phyloP scores from a whole-genome alignment of 2,888 invertebrate species.

The Cerceris ruficornis region DNA sequence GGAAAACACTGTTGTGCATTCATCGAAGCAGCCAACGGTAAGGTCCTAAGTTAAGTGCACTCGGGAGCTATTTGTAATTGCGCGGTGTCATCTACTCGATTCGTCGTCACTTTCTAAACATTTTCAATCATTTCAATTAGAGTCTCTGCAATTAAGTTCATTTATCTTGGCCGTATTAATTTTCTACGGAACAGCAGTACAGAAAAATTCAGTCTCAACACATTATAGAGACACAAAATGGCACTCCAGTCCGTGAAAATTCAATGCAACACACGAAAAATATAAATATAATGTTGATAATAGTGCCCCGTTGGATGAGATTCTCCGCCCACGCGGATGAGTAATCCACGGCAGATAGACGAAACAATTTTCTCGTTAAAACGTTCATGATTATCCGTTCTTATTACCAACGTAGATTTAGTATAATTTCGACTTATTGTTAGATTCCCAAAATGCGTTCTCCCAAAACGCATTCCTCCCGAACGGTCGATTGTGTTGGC shows the following conservation, averaged over 20 bases:
- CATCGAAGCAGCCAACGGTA: constrained; percentile 28
- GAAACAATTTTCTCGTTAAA: constrained; percentile 50
- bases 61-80: constrained; percentile 16
- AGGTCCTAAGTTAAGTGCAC: not conserved
- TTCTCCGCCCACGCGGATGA: constrained; percentile 50
- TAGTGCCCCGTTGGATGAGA: constrained; percentile 35
- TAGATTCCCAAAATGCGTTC: too few relatives aligned
- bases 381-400: constrained; percentile 39
- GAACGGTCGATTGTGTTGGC: not conserved
- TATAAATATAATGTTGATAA: constrained; percentile 41
- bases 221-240: not conserved
- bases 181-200: too few relatives aligned
- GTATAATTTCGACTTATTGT: too few relatives aligned
- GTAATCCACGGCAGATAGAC: constrained; percentile 42
- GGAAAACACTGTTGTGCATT: constrained; percentile 47
- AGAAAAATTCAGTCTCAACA: too few relatives aligned
- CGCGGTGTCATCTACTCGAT: not conserved
- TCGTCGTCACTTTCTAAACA: not conserved
- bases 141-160: too few relatives aligned
- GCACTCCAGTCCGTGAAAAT: not conserved
- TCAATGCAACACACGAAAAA: constrained; percentile 30
- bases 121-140: too few relatives aligned
- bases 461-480: not conserved
- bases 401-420: too few relatives aligned
- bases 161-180: too few relatives aligned